Base-by-base conservation (phyloP, 1,140 invertebrate genomes). In the Lutraria rhynchaena region DNA sequence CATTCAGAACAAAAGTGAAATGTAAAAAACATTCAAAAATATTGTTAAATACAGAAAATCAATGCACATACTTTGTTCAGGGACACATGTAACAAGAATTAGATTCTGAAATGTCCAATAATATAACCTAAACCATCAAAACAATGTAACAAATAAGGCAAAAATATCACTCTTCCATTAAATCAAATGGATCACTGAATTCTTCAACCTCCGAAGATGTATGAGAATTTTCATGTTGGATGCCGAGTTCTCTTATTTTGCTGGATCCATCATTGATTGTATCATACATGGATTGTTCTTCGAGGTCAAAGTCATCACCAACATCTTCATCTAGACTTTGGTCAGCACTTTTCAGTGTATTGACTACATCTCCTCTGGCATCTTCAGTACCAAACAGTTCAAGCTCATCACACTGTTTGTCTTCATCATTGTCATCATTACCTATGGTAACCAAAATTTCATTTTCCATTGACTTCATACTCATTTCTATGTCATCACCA, bases 151-250 rank as follows among this genome's bases (percentile, higher is more conserved):
- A n/a, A n/a, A n/a, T n/a, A n/a, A n/a, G n/a, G n/a, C n/a, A n/a
- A n/a, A n/a, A n/a, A n/a, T n/a, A n/a, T n/a, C n/a, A 84, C 41
- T 84, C 83, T 70, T 84, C 83, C 60, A 84, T 84, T 3, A 82
- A 49, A 82, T 84, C 83, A 77, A 84, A 82, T 15, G 83, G 83
- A 58, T 84, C 83, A 58, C 78, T 82, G 22, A 82, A 78, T 41
- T 84, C 75, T 7, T 51, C 78, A 31, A 70, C n/a, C 49, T 77
- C 77, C 44, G 44, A 11, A 11, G 55, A 15, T 27, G 1, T 24
- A 24, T 9, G 17, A 33, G 3, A 27, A 15, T 51, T n/a, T 17
- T 33, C 60, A 63, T 35, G 49, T 1, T 58, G 51, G 5, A 70
- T 65, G n/a, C 35, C 60, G 24, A 37, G 27, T 13, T 24, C 51